Percentiles rank a stretch among this genome's conserved stretches.
Conservation (phyloP, 2,113 vertebrate species). For the human (Homo sapiens) region DNA sequence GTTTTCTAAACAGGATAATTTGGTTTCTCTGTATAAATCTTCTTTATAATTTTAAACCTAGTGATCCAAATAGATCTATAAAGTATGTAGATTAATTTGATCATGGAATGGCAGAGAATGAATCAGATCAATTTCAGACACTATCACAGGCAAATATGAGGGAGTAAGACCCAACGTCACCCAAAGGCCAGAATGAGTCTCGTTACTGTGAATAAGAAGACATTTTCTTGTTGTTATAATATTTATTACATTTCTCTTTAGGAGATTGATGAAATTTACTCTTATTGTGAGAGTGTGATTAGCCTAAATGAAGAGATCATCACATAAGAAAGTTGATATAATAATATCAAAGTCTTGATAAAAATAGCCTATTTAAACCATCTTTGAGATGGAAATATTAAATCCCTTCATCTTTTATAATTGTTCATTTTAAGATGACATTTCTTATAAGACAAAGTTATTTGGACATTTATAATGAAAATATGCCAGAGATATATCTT, state of each 20-base stretch:
- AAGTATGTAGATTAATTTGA: background rate
- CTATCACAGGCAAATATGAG: background rate
- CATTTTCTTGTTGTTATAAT: constrained; percentile 21
- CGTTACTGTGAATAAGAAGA: background rate
- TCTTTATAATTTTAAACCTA: background rate
- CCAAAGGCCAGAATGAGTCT: background rate
- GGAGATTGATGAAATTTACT: constrained; percentile 22
- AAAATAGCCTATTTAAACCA: constrained; percentile 41
- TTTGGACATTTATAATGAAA: constrained; percentile 68
- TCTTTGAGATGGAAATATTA: constrained; percentile 58
- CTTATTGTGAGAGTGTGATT: constrained; percentile 23
- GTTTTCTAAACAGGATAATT: background rate
- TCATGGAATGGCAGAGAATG: background rate
- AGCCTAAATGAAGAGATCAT: constrained; percentile 40
- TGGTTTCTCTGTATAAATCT: background rate
- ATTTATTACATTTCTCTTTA: constrained; percentile 6
- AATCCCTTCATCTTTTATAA: constrained; percentile 63
- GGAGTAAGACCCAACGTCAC: background rate
- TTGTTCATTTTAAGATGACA: constrained; percentile 62
- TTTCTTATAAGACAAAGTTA: constrained; percentile 59
- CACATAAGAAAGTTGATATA: constrained; percentile 26
- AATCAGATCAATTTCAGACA: background rate
- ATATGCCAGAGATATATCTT: constrained; percentile 39
- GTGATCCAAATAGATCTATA: background rate
- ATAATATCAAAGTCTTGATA: constrained; percentile 37